These are phyloP conservation scores for Drepanosiphum platanoidis DNA, from an alignment of 2,888 invertebrate genomes.

Conservation along the genomic window DNA sequence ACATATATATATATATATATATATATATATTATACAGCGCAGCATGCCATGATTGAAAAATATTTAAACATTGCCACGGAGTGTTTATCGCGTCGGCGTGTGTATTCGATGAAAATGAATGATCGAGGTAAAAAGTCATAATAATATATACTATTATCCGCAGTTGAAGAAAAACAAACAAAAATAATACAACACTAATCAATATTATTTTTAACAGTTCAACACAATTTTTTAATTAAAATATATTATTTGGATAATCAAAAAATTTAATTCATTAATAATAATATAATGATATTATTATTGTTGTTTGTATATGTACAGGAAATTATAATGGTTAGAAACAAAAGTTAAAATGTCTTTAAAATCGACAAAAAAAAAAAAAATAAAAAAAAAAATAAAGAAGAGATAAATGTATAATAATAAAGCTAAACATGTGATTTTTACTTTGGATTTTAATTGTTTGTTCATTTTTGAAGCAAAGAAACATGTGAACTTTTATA, in stretches of 20 bases:
- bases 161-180: slow-evolving; percentile 17
- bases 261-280: slow-evolving; percentile 47
- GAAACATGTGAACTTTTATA: slow-evolving; percentile 49
- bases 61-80: neutral
- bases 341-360: slow-evolving; percentile 23
- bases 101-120: neutral
- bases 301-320: slow-evolving; percentile 32
- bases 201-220: slow-evolving; percentile 56
- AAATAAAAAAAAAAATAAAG: too few species aligned
- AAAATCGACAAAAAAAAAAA: slow-evolving; percentile 27
- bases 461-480: slow-evolving; percentile 36
- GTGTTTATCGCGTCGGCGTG: neutral
- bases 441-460: slow-evolving; percentile 31
- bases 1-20: too few species aligned
- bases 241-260: slow-evolving; percentile 55
- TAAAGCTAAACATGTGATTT: slow-evolving; percentile 34
- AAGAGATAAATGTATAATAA: slow-evolving; percentile 2
- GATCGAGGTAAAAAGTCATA: neutral
- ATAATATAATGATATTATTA: slow-evolving; percentile 19
- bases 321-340: slow-evolving; percentile 41
- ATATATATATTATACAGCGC: too few species aligned
- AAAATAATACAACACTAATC: slow-evolving; percentile 40
- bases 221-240: slow-evolving; percentile 44
- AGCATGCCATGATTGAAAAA: neutral
- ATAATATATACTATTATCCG: slow-evolving; percentile 18